Conservation (phyloP, 2,797 vertebrate species). For the Acipenser ruthenus region DNA sequence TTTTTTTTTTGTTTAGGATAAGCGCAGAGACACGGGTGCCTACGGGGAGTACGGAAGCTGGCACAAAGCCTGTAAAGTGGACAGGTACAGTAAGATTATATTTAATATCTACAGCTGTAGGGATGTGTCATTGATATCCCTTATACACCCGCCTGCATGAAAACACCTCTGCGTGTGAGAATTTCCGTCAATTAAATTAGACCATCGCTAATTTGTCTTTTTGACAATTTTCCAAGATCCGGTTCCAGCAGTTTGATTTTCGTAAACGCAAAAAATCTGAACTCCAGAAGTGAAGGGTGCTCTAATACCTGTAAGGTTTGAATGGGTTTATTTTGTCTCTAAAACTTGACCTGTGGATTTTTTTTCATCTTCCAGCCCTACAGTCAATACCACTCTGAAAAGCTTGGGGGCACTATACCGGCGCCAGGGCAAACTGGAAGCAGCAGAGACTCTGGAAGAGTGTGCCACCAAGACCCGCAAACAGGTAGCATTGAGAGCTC, state of each 20-base stretch:
- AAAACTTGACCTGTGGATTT: background rate
- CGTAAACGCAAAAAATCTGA: too few species aligned
- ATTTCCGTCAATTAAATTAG: too few species aligned
- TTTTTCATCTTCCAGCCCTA: conserved; percentile 47
- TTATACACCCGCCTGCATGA: too few species aligned
- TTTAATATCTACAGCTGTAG: too few species aligned
- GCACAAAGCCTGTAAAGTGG: conserved; percentile 86
- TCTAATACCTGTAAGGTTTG: too few species aligned
- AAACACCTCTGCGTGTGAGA: too few species aligned
- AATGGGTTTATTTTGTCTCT: background rate
- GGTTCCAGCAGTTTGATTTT: too few species aligned
- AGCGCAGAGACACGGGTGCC: conserved; percentile 57
- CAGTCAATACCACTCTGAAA: conserved; percentile 68
- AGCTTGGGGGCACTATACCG: conserved; percentile 69
- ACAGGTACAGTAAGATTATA: conserved; percentile 55
- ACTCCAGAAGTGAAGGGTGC: too few species aligned
- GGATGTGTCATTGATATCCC: too few species aligned
- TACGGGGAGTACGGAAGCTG: conserved; percentile 81
- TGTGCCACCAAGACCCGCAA: conserved; percentile 51
- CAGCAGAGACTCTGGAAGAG: conserved; percentile 61
- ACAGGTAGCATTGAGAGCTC: conserved; percentile 40
- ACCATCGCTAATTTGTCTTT: too few species aligned
- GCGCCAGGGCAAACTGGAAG: conserved; percentile 62
- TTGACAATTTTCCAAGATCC: too few species aligned
- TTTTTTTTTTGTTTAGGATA: conserved; percentile 48